phyloP scores from a whole-genome alignment of 2,113 vertebrate species.

The Hymenochirus boettgeri region DNA sequence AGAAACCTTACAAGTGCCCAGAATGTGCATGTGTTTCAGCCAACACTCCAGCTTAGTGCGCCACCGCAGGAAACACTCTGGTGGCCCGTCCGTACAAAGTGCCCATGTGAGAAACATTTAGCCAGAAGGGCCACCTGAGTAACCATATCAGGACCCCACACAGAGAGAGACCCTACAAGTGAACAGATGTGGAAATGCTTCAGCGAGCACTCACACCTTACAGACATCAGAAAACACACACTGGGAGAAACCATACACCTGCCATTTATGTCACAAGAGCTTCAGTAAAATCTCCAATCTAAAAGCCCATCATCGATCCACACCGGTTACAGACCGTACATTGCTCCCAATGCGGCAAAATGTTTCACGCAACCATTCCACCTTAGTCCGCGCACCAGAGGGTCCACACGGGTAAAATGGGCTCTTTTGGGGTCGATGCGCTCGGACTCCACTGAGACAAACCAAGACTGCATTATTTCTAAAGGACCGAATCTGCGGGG shows the following conservation, averaged over 20 bases:
- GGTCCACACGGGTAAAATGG: conserved; percentile 22
- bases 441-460: background rate
- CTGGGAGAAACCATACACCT: conserved; percentile 23
- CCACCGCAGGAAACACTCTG: conserved; percentile 27
- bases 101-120: conserved; percentile 30
- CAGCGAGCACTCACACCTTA: conserved; percentile 32
- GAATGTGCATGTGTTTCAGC: conserved; percentile 25
- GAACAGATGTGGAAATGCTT: conserved; percentile 25
- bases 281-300: conserved; percentile 38
- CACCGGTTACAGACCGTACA: conserved; percentile 19
- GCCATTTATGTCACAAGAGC: conserved; percentile 25
- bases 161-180: conserved; percentile 27
- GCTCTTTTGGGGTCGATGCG: conserved; percentile 21
- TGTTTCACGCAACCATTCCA: conserved; percentile 36
- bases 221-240: conserved; percentile 28
- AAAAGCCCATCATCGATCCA: conserved; percentile 38
- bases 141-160: conserved; percentile 29
- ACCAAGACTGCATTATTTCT: too few relatives aligned
- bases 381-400: conserved; percentile 26
- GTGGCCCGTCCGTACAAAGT: conserved; percentile 21
- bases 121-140: conserved; percentile 35
- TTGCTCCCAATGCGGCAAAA: conserved; percentile 26
- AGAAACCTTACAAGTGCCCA: conserved; percentile 27
- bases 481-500: too few relatives aligned
- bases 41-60: conserved; percentile 37